phyloP scores from a whole-genome alignment of 2,888 invertebrate genomes.

The Amorpha juglandis region DNA sequence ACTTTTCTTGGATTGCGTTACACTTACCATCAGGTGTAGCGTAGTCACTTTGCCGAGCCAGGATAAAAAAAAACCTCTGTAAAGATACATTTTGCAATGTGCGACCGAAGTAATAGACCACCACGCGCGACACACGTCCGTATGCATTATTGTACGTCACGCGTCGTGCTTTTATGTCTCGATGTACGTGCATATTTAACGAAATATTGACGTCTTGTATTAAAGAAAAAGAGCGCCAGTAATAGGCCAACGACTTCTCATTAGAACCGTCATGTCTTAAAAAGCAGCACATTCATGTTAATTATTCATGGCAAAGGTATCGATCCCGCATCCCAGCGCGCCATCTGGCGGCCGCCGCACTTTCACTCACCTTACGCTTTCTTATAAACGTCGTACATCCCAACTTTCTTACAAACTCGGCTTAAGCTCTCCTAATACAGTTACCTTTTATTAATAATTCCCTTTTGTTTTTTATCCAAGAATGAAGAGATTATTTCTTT shows the following conservation, averaged over 20 bases:
- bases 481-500: constrained; percentile 11
- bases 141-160: too few relatives aligned
- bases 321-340: constrained; percentile 53
- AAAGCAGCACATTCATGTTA: constrained; percentile 66
- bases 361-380: constrained; percentile 32
- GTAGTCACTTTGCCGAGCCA: too few relatives aligned
- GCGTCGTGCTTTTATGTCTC: too few relatives aligned
- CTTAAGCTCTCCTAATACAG: constrained; percentile 18
- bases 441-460: constrained; percentile 17
- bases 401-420: constrained; percentile 10
- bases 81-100: too few relatives aligned
- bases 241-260: neutral
- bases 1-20: too few relatives aligned
- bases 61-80: too few relatives aligned
- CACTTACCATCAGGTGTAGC: too few relatives aligned
- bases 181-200: too few relatives aligned
- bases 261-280: constrained; percentile 43
- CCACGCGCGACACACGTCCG: too few relatives aligned
- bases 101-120: too few relatives aligned
- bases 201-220: too few relatives aligned
- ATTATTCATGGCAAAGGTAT: constrained; percentile 72
- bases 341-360: constrained; percentile 54
- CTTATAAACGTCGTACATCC: constrained; percentile 26
- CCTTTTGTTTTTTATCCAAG: constrained; percentile 5
- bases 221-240: neutral